Conservation (phyloP, 2,113 vertebrate genomes). For the Xenus cinereus region DNA sequence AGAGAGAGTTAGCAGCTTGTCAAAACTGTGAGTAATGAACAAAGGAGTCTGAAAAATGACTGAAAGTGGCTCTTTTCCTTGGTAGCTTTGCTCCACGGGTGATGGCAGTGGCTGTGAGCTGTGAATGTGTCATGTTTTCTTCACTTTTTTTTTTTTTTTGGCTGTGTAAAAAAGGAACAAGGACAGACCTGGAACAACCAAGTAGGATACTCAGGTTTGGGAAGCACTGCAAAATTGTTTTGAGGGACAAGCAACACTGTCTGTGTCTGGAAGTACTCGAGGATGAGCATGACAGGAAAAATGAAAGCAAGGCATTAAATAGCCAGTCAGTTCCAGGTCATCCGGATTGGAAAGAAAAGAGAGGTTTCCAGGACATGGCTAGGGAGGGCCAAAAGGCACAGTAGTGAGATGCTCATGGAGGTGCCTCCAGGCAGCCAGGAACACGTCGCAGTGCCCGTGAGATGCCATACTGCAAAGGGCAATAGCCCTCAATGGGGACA, state of each 20-base stretch:
- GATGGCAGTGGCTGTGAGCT: background rate
- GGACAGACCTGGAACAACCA: background rate
- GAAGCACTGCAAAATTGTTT: background rate
- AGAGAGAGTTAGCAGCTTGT: background rate
- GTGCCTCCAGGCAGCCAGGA: background rate
- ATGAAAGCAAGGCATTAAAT: accelerated
- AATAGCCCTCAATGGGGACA: background rate
- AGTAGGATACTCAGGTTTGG: background rate
- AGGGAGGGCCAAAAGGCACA: too few species aligned
- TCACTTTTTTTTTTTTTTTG: background rate
- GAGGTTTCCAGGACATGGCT: background rate
- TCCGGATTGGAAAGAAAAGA: background rate
- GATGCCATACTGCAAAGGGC: background rate
- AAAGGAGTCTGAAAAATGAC: background rate
- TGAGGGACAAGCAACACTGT: background rate
- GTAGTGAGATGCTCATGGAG: background rate
- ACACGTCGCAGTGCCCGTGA: accelerated
- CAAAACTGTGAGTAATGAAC: background rate
- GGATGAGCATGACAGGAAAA: background rate
- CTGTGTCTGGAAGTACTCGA: background rate
- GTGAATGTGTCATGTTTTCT: background rate
- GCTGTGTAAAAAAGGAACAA: background rate
- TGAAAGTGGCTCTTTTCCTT: background rate
- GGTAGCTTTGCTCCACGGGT: background rate
- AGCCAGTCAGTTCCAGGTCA: background rate